phyloP scores from a whole-genome alignment of 2,113 vertebrate species.

The Phalacrocorax pelagicus region DNA sequence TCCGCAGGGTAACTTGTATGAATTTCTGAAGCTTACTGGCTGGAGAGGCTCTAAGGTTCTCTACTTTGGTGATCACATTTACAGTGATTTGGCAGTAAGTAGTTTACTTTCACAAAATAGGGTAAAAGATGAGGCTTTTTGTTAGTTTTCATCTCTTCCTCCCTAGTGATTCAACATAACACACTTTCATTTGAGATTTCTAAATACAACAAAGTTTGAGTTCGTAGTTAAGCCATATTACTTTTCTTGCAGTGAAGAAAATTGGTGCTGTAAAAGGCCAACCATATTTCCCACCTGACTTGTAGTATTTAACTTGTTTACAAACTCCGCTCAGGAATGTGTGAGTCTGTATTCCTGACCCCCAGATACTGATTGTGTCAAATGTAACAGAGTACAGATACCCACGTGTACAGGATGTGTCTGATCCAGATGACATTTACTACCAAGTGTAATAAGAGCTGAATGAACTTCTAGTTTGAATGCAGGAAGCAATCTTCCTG shows the following conservation, averaged over 20 bases:
- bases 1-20: conserved; percentile 92
- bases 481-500: not conserved
- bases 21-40: conserved; percentile 96
- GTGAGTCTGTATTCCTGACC: not conserved
- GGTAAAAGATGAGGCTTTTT: not conserved
- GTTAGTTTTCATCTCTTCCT: not conserved
- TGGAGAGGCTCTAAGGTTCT: conserved; percentile 97
- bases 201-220: not conserved
- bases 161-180: not conserved
- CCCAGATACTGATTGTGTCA: not conserved
- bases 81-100: conserved; percentile 97
- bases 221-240: not conserved
- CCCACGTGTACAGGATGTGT: not conserved
- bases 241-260: not conserved
- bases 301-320: not conserved
- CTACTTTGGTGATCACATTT: conserved; percentile 99
- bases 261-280: not conserved
- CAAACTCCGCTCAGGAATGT: not conserved
- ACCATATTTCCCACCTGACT: not conserved
- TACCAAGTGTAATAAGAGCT: not conserved
- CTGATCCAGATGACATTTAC: not conserved
- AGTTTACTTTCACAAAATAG: not conserved
- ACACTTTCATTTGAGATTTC: not conserved
- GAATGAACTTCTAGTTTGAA: not conserved
- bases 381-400: not conserved